Evolutionary conservation across 1,140 invertebrate genomes (phyloP), one percentile per base, ranked within the genome.

Genomic region (Hirudo medicinalis): DNA sequence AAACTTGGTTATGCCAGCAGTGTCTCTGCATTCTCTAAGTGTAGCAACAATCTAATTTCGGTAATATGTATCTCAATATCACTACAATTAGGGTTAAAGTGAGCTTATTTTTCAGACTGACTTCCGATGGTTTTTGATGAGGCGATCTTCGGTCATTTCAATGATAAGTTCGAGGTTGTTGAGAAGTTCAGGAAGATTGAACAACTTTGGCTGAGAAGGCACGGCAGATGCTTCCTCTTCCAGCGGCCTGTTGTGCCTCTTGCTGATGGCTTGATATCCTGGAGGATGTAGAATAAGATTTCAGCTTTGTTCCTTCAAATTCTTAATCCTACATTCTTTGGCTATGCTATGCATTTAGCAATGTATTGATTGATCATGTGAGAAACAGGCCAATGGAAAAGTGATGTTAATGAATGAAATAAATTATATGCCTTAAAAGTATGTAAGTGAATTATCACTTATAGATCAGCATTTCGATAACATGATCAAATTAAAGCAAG

Each of bases 91-190:
- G 1, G 43, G 3, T 49, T 49, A 15, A 49, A 8, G 3, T 15
- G 43, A 49, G 11, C 11, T 49, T 20, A 22, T 32, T 13, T 11
- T 66, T 69, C n/a, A 0, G 4, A 72, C 78, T 71, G 74, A 80
- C 77, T 89, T 87, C 68, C 89, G 86, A 74, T 95, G 91, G 78
- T 92, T 93, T 75, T 88, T 85, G 49, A 97, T 89, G 68, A 98
- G 97, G 77, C 95, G 89, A 82, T 97, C 90, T 83, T 98, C 94
- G 73, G 91, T 91, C 83, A 92, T 89, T 72, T 94, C 90, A 4
- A 96, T 89, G 55, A 97, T 82, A 20, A 97, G 81, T 78, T 94
- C 88, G 20, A 99, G 83, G 84, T 99, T 99, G 78, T 97, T 91
- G 29, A 88, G 85, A 1, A 98, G 85, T 82, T 97, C 94, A 0